A percentile compares a stretch with the other conserved stretches of the same genome.
These are phyloP conservation scores for Stylophora pistillata DNA, from an alignment of 64 coral and sea anemone genomes.

Conservation along the genomic window DNA sequence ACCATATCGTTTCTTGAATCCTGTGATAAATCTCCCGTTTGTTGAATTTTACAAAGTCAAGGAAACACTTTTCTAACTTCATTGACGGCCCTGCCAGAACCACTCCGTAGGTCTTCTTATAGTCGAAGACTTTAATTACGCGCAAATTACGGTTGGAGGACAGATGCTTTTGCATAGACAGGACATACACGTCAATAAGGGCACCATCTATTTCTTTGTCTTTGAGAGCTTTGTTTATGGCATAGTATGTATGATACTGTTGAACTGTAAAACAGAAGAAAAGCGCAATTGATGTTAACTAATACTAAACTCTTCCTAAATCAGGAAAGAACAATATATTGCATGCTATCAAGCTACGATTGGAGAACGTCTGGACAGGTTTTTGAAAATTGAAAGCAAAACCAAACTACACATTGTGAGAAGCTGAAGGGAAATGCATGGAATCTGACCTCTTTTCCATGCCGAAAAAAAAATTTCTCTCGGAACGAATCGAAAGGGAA, in stretches of 20 bases:
- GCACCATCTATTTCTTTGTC: slow-evolving; percentile 24
- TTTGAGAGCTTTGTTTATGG: slow-evolving; percentile 11
- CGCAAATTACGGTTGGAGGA: not conserved
- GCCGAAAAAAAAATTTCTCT: no score
- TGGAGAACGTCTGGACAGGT: no score
- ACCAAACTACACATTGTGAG: no score
- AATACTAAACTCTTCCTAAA: no score
- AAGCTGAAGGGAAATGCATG: no score
- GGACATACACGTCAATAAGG: slow-evolving; percentile 29
- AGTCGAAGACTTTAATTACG: slow-evolving; percentile 1
- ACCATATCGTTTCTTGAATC: not conserved
- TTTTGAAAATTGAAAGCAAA: no score
- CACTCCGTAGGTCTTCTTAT: slow-evolving; percentile 33
- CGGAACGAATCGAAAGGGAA: no score
- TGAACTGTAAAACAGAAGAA: not conserved
- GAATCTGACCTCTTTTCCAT: no score
- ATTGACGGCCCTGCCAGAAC: not conserved
- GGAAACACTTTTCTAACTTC: slow-evolving; percentile 40
- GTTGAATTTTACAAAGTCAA: slow-evolving; percentile 10
- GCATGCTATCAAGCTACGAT: no score
- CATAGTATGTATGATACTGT: slow-evolving; percentile 39
- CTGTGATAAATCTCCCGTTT: not conserved
- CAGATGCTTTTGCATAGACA: slow-evolving; percentile 12
- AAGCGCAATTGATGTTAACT: not conserved
- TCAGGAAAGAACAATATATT: no score